A percentile compares a stretch with the other conserved stretches of the same genome.
Conservation (phyloP, 2,113 vertebrate species). For the Leuciscus idus region DNA sequence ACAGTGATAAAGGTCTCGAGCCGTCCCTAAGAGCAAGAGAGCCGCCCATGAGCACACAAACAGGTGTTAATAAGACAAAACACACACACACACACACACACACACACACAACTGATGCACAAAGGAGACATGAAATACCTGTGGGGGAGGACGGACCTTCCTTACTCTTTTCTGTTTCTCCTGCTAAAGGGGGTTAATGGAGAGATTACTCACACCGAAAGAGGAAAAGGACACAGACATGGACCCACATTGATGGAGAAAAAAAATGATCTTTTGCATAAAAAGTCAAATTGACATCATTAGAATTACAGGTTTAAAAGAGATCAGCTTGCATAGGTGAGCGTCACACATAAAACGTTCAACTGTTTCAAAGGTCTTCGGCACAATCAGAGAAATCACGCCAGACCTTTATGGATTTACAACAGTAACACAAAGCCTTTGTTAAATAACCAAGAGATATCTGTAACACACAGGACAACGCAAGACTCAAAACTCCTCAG, state of each 20-base stretch:
- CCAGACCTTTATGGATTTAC: neutral
- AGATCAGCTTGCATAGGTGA: neutral
- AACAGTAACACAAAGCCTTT: neutral
- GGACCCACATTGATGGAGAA: slow-evolving; percentile 31
- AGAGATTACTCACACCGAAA: slow-evolving; percentile 58
- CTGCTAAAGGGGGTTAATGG: slow-evolving; percentile 84
- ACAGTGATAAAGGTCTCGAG: slow-evolving; percentile 13
- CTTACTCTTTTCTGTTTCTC: slow-evolving; percentile 88
- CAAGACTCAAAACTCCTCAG: neutral
- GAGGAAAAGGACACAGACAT: slow-evolving; percentile 47
- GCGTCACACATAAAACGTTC: neutral
- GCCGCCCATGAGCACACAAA: slow-evolving; percentile 37
- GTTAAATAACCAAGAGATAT: neutral
- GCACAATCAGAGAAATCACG: neutral
- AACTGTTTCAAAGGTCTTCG: slow-evolving; percentile 21
- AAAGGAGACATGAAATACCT: slow-evolving; percentile 84
- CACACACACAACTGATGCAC: slow-evolving; percentile 19
- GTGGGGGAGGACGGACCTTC: slow-evolving; percentile 77
- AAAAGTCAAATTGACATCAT: neutral
- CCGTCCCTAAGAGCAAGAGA: slow-evolving; percentile 27
- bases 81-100: too few relatives aligned
- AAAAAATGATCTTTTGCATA: slow-evolving; percentile 1
- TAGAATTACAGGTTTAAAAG: neutral
- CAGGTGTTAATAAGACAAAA: slow-evolving; percentile 35
- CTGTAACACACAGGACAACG: neutral